phyloP scores from a whole-genome alignment of 2,113 vertebrate genomes.

The Indicator indicator region DNA sequence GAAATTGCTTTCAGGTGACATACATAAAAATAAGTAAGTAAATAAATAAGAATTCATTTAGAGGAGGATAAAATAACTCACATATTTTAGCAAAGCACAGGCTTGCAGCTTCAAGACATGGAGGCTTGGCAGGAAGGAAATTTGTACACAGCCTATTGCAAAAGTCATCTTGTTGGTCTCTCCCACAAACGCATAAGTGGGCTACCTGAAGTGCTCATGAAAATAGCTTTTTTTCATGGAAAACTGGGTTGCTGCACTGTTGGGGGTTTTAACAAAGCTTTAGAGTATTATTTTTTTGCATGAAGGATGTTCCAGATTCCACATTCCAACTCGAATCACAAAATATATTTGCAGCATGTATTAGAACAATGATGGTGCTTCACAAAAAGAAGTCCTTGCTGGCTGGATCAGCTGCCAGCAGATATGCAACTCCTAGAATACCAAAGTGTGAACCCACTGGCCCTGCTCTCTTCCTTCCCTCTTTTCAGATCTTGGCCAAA shows the following conservation, averaged over 20 bases:
- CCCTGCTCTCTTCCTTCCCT: neutral
- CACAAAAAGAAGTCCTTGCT: neutral
- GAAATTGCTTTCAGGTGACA: neutral
- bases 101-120: neutral
- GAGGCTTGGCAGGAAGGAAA: neutral
- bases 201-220: neutral
- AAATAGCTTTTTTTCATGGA: neutral
- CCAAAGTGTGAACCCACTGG: neutral
- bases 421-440: neutral
- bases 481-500: neutral
- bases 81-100: neutral
- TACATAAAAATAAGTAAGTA: neutral
- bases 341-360: neutral
- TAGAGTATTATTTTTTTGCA: neutral
- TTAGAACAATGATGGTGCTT: neutral
- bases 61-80: neutral
- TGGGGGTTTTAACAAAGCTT: neutral
- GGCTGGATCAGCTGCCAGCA: neutral
- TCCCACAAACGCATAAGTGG: neutral
- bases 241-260: neutral
- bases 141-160: neutral
- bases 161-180: conserved; percentile 13
- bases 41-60: neutral
- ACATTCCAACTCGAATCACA: neutral
- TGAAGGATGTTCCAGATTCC: neutral